Evolutionary conservation across 2,797 vertebrate genomes (phyloP).

Genomic region (Squalus acanthias): DNA sequence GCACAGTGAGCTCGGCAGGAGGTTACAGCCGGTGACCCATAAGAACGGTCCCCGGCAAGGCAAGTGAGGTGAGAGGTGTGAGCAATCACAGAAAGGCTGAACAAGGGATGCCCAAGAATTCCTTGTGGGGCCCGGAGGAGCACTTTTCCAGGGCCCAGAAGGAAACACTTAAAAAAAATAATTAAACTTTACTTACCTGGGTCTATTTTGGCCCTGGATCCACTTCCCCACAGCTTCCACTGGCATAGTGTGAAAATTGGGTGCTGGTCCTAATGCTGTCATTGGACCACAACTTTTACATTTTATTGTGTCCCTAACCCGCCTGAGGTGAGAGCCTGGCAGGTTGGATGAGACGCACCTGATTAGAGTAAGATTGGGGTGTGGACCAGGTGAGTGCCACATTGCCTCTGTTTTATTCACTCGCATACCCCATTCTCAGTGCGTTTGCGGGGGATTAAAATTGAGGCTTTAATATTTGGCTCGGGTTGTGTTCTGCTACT

Average conservation of each 20-base stretch:
- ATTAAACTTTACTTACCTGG: neutral
- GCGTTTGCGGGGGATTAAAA: neutral
- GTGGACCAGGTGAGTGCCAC: neutral
- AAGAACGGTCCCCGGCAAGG: neutral
- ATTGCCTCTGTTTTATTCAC: neutral
- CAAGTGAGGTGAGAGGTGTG: neutral
- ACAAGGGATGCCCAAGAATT: neutral
- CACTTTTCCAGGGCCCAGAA: neutral
- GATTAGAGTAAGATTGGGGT: neutral
- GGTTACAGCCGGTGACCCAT: neutral
- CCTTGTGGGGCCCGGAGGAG: neutral
- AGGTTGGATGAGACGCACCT: neutral
- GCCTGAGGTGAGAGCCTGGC: neutral
- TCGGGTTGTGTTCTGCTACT: neutral
- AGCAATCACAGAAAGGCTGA: neutral
- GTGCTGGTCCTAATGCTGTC: neutral
- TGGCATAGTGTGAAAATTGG: neutral
- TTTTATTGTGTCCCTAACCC: neutral
- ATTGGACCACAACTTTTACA: neutral
- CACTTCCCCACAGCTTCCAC: neutral
- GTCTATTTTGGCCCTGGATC: neutral
- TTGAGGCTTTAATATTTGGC: neutral
- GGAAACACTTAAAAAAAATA: neutral
- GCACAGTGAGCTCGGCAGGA: neutral
- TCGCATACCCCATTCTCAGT: neutral